Evolutionary conservation across 1,140 invertebrate genomes (phyloP).

Genomic region (Drosophila ogumai): DNA sequence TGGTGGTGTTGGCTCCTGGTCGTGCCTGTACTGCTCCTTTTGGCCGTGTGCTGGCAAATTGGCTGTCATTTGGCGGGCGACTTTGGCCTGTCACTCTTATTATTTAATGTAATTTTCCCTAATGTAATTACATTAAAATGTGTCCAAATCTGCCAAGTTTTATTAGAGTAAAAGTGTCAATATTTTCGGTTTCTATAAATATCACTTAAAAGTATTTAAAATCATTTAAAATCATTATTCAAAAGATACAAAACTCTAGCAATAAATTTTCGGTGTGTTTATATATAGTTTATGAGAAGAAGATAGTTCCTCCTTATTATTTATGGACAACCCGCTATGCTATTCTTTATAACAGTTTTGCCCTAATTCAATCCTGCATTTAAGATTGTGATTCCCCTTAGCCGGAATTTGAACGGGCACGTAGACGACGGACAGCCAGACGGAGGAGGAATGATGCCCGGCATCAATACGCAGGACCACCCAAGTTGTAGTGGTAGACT

Average conservation of each 20-base stretch:
- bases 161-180: not conserved
- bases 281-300: not conserved
- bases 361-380: constrained; percentile 15
- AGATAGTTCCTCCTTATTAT: constrained; percentile 7
- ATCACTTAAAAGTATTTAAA: not conserved
- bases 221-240: not conserved
- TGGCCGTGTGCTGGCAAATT: constrained; percentile 21
- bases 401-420: not conserved
- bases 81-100: constrained; percentile 48
- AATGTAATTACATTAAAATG: constrained; percentile 73
- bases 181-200: not conserved
- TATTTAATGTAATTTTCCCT: constrained; percentile 68
- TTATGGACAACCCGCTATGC: constrained; percentile 12
- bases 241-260: not conserved
- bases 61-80: constrained; percentile 33
- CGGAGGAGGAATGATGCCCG: not conserved
- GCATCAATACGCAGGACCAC: constrained; percentile 1
- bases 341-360: constrained; percentile 16
- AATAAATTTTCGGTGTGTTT: not conserved
- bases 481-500: not conserved
- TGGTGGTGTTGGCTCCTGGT: no score
- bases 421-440: constrained; percentile 1
- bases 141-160: constrained; percentile 8
- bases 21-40: not conserved
- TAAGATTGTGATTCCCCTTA: constrained; percentile 9